Evolutionary conservation across 2,797 vertebrate species (phyloP), one percentile per base, ranked within the genome.

Genomic region (Danio choprae): DNA sequence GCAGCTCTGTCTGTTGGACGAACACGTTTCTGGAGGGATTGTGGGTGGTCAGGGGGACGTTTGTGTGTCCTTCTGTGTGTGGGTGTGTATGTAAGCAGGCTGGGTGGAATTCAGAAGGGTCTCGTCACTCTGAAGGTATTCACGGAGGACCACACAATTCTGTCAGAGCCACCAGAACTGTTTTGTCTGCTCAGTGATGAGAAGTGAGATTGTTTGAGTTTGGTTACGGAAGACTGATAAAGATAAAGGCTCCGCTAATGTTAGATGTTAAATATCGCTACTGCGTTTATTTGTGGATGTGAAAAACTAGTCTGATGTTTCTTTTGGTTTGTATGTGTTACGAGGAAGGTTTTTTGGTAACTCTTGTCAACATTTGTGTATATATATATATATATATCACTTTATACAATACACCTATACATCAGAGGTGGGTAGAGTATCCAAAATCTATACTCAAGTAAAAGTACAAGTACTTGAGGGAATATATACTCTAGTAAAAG

Each of bases 31-130:
- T 8, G 60, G 22, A 73, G 71, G 85, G 81, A 83, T 79, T 83
- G 86, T 72, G 56, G 76, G 84, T 78, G 62, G 84, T 77, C 64
- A 65, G 18, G 9, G 58, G 77, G 53, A 36, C n/a, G 50, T 63
- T 43, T 53, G 81, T 53, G 53, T 79, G 75, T 74, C 13, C 41
- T 59, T 53, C 29, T 63, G 77, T 79, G 43, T 58, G 62, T 29
- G 29, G 72, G 38, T 48, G 58, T 77, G 41, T 64, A 59, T 77
- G 74, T 77, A 55, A 48, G 59, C 53, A 60, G 65, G 78, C 76
- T 20, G 36, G 36, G 41, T 22, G 43, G 78, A 78, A 70, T 74
- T 65, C 62, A 67, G 65, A 48, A 58, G 51, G 70, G 7, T 74
- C 60, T 60, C n/a, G 68, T 83, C 71, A 77, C 43, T 60, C 22